Percentiles rank a stretch among this genome's conserved stretches.
These are phyloP conservation scores for Rhorus exstirpatorius DNA, from an alignment of 2,888 invertebrate genomes.

Conservation along the genomic window DNA sequence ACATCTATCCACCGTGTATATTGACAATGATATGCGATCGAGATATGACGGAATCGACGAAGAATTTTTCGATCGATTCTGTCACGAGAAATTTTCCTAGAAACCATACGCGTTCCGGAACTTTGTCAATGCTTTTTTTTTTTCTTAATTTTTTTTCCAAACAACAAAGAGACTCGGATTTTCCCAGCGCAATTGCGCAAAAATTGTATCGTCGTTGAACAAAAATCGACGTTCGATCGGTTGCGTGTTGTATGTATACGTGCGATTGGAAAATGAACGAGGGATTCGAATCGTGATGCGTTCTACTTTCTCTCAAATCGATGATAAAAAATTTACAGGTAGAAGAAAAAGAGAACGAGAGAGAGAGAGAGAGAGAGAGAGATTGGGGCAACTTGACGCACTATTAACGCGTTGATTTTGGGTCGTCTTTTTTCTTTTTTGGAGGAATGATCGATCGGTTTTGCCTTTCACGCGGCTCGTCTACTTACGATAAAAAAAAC, in stretches of 20 bases:
- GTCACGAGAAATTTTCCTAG: neutral
- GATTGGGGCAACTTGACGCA: no score
- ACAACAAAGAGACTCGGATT: no score
- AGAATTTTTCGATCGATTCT: slow-evolving; percentile 53
- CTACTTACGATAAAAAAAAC: no score
- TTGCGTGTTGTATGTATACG: slow-evolving; percentile 27
- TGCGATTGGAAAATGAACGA: slow-evolving; percentile 55
- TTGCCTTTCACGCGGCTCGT: no score
- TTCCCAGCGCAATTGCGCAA: no score
- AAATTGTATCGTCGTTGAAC: slow-evolving; percentile 28
- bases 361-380: no score
- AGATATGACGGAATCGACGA: slow-evolving; percentile 44
- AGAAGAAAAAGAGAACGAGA: no score
- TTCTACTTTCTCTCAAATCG: slow-evolving; percentile 63
- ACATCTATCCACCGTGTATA: neutral
- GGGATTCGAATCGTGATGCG: slow-evolving; percentile 26
- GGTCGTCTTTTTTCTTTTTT: no score
- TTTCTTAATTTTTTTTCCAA: no score
- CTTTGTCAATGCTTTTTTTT: neutral
- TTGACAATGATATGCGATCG: slow-evolving; percentile 25
- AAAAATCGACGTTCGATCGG: slow-evolving; percentile 31
- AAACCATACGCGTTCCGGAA: slow-evolving; percentile 41
- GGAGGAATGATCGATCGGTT: no score
- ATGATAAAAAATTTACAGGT: slow-evolving; percentile 27
- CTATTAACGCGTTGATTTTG: no score